Evolutionary conservation across 1,140 invertebrate genomes (phyloP), one percentile per base, ranked within the genome.

Genomic region (Parapsyche elsis): DNA sequence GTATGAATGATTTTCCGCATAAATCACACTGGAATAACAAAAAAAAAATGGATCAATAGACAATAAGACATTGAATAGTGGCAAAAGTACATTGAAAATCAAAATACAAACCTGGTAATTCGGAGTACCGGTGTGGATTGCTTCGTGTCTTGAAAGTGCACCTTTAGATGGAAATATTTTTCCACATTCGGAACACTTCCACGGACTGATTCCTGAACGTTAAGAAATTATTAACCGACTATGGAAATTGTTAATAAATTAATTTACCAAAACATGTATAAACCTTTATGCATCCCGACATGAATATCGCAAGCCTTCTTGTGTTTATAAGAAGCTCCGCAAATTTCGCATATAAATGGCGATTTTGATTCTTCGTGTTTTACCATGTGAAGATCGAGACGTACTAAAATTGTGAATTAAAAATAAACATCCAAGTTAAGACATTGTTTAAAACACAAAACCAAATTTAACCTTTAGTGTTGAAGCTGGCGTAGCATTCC

Each of bases 151-250:
- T 83, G 90, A 89, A 24, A 94, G 85, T 1, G 91, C 91, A 2
- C 90, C 90, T 86, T 94, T 94, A 77, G 93, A 93, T 0, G 92
- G 92, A 83, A 94, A 94, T 80, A 90, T 89, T 86, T 96, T 96
- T n/a, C 92, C 92, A 85, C 95, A 96, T 85, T 92, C 91, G 75
- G 90, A 89, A 86, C 94, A 95, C 74, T 91, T 90, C 88, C 93
- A 95, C 57, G 91, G 91, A 85, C 92, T 92, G 53, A 94, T 92
- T 80, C 88, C 88, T 89, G 85, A 71, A 79, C 16, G 70, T 67
- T 9, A 45, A 78, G 10, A 14, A 26, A 71, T 38, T 21, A 73
- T 24, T 1, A 45, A 74, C 9, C 19, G 1, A 74, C 9, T n/a
- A 21, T 74, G 9, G 9, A 16, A 49, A 19, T 74, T 46, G 4